Base-by-base conservation (phyloP, 2,113 vertebrate species). In the Hippolais icterina region DNA sequence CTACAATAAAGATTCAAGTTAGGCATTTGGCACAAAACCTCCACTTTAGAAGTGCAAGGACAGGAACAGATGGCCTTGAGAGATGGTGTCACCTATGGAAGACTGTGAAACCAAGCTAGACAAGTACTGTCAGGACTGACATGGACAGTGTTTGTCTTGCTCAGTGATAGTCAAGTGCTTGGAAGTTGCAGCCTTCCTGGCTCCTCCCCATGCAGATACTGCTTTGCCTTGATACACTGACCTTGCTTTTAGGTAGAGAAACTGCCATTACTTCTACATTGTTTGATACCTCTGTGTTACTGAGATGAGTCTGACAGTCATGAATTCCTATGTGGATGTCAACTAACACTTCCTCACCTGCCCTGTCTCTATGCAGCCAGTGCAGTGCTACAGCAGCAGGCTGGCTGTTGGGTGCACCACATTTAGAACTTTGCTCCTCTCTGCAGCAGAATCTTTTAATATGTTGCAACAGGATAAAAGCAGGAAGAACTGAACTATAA, bases 321-420 rank as follows among this genome's bases (percentile, higher is more conserved):
- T 7, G 23, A 63, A 24, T 20, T 49, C 10, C 37, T 12, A 15
- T 4, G 7, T 61, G 31, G 37, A 31, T 60, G 37, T 23, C 53
- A 41, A 7, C 10, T 8, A 31, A 47, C 17, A 27, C 5, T 22
- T 53, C 11, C 23, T 44, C 12, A 29, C 21, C 47, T 63, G 31
- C 57, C 17, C 47, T 28, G 6, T 12, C 46, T 39, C 59, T 49
- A 2, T 3, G 11, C 35, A 74, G 29, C 18, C 0, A 0, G 14
- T 28, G 49, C 23, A 23, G 18, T 24, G 42, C 42, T n/a, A 12
- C 25, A 59, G 50, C 53, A 68, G 53, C 37, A 78, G 41, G n/a
- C 14, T 76, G 37, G 61, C 33, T 87, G 31, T 19, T 78, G 31
- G 9, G 5, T 24, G 23, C 27, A n/a, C 16, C 17, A 24, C 6